These are phyloP conservation scores for Choloepus didactylus DNA, from an alignment of 2,797 vertebrate species.

Conservation along the genomic window DNA sequence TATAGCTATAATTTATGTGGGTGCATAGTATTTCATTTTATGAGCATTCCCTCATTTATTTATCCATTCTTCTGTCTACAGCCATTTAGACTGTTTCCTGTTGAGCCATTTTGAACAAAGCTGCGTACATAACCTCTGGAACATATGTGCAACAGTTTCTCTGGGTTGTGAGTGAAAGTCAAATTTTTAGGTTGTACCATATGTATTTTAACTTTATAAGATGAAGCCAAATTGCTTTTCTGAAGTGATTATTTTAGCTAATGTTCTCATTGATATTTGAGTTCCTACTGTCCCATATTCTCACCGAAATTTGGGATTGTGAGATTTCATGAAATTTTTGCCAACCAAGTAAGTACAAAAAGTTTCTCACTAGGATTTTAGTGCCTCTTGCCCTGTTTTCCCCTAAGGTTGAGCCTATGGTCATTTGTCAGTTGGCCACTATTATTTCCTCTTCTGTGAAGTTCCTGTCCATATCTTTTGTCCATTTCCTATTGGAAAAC, in stretches of 20 bases:
- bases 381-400: neutral
- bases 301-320: neutral
- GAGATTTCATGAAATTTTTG: neutral
- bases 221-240: neutral
- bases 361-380: neutral
- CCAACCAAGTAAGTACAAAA: neutral
- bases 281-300: neutral
- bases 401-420: rapidly evolving
- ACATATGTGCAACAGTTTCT: neutral
- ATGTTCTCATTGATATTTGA: neutral
- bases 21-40: neutral
- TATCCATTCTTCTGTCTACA: neutral
- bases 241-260: neutral
- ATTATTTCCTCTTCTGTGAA: neutral
- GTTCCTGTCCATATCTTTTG: neutral
- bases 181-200: neutral
- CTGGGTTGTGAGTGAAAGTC: neutral
- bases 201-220: neutral
- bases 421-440: neutral
- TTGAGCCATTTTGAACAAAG: neutral
- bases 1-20: neutral
- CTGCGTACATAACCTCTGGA: neutral
- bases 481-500: neutral
- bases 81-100: neutral
- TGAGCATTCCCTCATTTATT: neutral